Percentiles rank a stretch among this genome's conserved stretches.
Conservation (phyloP, 2,888 invertebrate species). For the Agrotis ipsilon region DNA sequence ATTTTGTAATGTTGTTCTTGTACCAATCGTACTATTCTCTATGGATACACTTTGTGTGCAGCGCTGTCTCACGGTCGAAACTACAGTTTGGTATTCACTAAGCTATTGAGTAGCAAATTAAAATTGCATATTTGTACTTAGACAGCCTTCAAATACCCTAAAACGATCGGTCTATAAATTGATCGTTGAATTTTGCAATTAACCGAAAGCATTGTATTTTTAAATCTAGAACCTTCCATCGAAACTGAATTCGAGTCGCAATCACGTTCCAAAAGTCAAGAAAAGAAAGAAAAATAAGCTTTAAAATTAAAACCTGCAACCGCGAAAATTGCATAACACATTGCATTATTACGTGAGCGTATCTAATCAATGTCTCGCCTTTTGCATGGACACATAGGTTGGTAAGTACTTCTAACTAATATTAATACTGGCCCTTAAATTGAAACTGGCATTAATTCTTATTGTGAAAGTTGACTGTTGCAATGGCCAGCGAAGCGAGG, state of each 20-base stretch:
- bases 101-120: too few relatives aligned
- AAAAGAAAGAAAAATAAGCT: slow-evolving; percentile 20
- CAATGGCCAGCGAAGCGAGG: slow-evolving; percentile 55
- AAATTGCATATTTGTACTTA: too few relatives aligned
- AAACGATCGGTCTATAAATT: background rate
- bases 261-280: slow-evolving; percentile 25
- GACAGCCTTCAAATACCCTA: background rate
- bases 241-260: background rate
- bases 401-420: slow-evolving; percentile 18
- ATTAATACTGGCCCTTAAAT: slow-evolving; percentile 57
- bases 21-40: background rate
- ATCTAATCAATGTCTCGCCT: slow-evolving; percentile 41
- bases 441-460: slow-evolving; percentile 26
- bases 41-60: too few relatives aligned
- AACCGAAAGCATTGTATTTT: background rate
- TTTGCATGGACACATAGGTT: slow-evolving; percentile 26
- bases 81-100: too few relatives aligned
- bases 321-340: slow-evolving; percentile 37
- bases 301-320: slow-evolving; percentile 20
- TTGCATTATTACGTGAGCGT: slow-evolving; percentile 41
- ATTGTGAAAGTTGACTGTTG: slow-evolving; percentile 62
- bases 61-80: too few relatives aligned
- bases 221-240: slow-evolving; percentile 5
- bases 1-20: slow-evolving; percentile 35
- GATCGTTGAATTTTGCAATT: background rate